Percentiles rank a stretch among this genome's conserved stretches.
These are phyloP conservation scores for Condylura cristata DNA, from an alignment of 2,113 vertebrate species.

Conservation along the genomic window DNA sequence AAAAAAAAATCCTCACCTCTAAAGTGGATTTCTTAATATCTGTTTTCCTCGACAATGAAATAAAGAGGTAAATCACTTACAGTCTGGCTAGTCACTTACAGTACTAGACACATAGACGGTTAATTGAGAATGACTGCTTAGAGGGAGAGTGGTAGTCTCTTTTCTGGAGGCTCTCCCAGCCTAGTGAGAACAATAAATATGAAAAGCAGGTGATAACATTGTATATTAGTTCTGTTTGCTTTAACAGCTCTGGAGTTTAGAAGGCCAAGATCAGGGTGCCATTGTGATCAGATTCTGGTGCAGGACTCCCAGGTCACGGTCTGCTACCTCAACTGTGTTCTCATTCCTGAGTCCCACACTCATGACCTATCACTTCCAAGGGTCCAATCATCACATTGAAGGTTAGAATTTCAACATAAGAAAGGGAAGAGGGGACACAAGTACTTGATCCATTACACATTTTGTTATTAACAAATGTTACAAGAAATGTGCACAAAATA, in stretches of 20 bases:
- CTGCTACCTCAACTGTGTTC: not conserved
- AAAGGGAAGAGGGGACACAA: not conserved
- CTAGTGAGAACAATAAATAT: not conserved
- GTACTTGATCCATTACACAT: not conserved
- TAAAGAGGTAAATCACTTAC: not conserved
- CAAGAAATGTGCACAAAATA: not conserved
- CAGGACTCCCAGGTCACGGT: not conserved
- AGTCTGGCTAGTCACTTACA: not conserved
- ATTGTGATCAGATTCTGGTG: not conserved
- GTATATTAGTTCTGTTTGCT: not conserved
- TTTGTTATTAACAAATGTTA: not conserved
- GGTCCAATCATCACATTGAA: not conserved
- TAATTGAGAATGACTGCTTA: not conserved
- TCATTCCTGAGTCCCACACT: not conserved
- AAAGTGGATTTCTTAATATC: not conserved
- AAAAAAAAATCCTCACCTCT: not conserved
- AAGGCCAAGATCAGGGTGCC: not conserved
- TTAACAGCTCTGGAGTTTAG: not conserved
- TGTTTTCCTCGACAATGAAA: not conserved
- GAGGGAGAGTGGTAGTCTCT: not conserved
- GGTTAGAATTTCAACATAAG: not conserved
- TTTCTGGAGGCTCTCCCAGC: not conserved
- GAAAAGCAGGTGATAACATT: not conserved
- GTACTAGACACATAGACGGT: not conserved
- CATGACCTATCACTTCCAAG: not conserved